Conservation (phyloP, 2,888 invertebrate genomes). For the Eupeodes latifasciatus region DNA sequence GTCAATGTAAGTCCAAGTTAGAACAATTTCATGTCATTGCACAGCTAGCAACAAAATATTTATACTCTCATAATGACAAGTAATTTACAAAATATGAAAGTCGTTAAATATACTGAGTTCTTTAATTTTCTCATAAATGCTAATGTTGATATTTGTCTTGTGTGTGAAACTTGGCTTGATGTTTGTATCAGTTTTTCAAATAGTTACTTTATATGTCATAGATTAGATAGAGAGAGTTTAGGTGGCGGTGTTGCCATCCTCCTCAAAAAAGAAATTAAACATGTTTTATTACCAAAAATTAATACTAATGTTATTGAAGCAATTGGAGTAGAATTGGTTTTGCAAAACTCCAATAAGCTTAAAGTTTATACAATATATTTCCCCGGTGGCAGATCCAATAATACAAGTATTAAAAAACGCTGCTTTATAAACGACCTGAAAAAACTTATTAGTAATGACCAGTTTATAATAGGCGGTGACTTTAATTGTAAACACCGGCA, state of each 20-base stretch:
- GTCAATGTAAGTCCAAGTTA: background rate
- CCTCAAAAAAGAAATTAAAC: background rate
- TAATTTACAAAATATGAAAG: background rate
- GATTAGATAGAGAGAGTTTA: conserved; percentile 3
- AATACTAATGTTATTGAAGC: conserved; percentile 2
- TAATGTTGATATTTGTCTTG: background rate
- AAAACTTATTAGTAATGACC: no score
- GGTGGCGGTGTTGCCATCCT: conserved; percentile 1
- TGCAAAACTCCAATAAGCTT: background rate
- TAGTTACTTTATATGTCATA: background rate
- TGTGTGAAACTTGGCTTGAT: conserved; percentile 7
- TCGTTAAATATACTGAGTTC: conserved; percentile 3
- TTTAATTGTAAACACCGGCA: no score
- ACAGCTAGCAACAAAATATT: background rate
- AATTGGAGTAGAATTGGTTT: background rate
- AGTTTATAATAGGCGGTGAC: no score
- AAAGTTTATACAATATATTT: background rate
- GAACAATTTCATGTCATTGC: conserved; percentile 4
- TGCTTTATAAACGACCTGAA: no score
- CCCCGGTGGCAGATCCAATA: background rate
- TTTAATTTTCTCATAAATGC: background rate
- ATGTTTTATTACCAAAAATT: background rate
- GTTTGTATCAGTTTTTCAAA: background rate
- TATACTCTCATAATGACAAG: background rate
- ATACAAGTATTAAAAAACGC: background rate